Evolutionary conservation across 2,797 vertebrate genomes (phyloP).

Genomic region (Lindbergichthys nudifrons): DNA sequence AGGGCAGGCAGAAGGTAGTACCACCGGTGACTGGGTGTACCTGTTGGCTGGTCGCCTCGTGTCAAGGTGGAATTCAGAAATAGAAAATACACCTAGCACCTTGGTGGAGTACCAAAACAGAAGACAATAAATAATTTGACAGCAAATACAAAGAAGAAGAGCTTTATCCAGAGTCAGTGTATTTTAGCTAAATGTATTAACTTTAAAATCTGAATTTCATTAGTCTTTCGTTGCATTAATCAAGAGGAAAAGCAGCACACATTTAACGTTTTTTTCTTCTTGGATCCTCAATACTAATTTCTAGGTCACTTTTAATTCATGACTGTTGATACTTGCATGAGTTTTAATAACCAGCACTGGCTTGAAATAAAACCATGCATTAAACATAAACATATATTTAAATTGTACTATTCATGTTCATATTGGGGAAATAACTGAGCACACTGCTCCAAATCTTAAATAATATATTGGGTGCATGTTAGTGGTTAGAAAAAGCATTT

Average conservation of each 20-base stretch:
- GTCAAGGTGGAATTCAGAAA: slow-evolving; percentile 59
- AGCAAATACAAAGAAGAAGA: background rate
- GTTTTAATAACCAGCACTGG: too few relatives aligned
- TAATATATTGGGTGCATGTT: too few relatives aligned
- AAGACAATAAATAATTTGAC: background rate
- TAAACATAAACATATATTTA: background rate
- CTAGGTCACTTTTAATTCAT: background rate
- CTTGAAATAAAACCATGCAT: too few relatives aligned
- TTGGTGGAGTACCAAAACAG: slow-evolving; percentile 7
- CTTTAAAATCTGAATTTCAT: background rate
- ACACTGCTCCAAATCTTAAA: too few relatives aligned
- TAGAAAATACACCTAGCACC: slow-evolving; percentile 40
- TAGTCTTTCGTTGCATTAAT: background rate
- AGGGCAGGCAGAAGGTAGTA: slow-evolving; percentile 50
- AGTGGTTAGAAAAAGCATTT: too few relatives aligned
- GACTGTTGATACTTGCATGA: background rate
- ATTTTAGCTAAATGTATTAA: background rate
- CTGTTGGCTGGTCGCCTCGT: slow-evolving; percentile 24
- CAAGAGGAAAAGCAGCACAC: background rate
- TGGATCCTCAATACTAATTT: background rate
- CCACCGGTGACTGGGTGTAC: slow-evolving; percentile 32
- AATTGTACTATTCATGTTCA: background rate
- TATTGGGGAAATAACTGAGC: too few relatives aligned
- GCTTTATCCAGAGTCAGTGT: background rate
- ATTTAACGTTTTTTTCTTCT: background rate